Evolutionary conservation across 2,797 vertebrate genomes (phyloP), one percentile per base, ranked within the genome.

Genomic region (Hyperoplus lanceolatus): DNA sequence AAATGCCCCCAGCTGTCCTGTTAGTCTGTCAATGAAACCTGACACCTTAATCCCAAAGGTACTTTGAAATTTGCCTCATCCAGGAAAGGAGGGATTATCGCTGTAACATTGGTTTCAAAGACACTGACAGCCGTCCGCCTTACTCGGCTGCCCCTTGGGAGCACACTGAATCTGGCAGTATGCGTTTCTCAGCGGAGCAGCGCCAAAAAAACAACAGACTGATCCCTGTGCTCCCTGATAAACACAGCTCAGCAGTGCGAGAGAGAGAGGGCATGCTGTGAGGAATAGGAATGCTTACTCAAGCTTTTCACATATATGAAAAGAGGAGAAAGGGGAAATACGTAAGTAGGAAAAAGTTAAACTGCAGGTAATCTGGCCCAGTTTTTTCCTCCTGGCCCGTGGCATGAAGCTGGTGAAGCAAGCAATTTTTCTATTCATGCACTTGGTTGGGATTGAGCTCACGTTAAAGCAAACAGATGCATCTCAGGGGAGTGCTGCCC

Each of bases 301-400:
- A 83, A 86, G 79, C 82, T 89, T 87, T 90, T 87, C 65, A 76
- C 66, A 64, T 69, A 21, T 67, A 77, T 67, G 46, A 80, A 80
- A 69, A 61, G 69, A 62, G 65, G 58, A 56, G 45, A 54, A 72
- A 68, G 51, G 46, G 73, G 50, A 80, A 85, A 84, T 79, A 54
- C 53, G n/a, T 29, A 60, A 77, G 55, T 58, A 78, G 61, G 54
- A 54, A 70, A 53, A 75, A 61, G 21, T 51, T 14, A 79, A 90
- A 80, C 71, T 71, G 73, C 71, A 79, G 81, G 86, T 84, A 87
- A 90, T 88, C 71, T 90, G 94, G 90, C 88, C 91, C 70, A 85
- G 63, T 89, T 93, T 84, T 58, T 39, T 36, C 8, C 58, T 56
- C n/a, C 6, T 18, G 63, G 73, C 81, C 83, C 8, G 2, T 64